Conservation (phyloP, 2,113 vertebrate genomes). For the Ciconia maguari region DNA sequence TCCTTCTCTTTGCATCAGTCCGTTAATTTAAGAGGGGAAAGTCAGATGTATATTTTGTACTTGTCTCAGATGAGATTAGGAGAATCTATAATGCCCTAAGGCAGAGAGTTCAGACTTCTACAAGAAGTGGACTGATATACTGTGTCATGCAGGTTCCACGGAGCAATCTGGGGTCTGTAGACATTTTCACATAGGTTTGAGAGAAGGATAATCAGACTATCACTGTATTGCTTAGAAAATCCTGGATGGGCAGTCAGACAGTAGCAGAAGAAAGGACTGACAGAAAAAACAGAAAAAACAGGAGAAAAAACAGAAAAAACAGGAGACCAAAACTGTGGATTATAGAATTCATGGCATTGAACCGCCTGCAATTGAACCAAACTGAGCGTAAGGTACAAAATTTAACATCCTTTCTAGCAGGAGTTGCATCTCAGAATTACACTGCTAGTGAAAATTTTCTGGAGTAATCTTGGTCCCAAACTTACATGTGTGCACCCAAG, state of each 20-base stretch:
- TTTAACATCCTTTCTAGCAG: not conserved
- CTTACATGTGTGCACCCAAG: not conserved
- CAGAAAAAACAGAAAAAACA: not conserved
- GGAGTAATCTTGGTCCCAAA: not conserved
- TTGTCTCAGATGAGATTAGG: not conserved
- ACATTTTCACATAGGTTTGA: not conserved
- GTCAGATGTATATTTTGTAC: not conserved
- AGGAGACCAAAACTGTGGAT: not conserved
- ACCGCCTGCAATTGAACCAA: not conserved
- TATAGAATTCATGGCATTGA: not conserved
- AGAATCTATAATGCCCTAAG: not conserved
- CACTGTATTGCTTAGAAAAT: not conserved
- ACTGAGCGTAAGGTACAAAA: not conserved
- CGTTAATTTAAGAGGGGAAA: not conserved
- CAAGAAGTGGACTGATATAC: not conserved
- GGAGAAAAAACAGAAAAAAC: not conserved
- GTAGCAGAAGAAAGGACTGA: not conserved
- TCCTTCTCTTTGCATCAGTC: not conserved
- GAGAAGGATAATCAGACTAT: not conserved
- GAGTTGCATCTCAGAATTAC: not conserved
- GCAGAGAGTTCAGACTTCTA: not conserved
- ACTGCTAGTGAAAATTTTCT: not conserved
- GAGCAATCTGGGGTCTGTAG: not conserved
- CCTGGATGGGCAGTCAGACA: not conserved
- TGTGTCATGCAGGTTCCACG: rapidly evolving